Base-by-base conservation (phyloP, 2,888 invertebrate species). In the Cecidostiba fungosa region DNA sequence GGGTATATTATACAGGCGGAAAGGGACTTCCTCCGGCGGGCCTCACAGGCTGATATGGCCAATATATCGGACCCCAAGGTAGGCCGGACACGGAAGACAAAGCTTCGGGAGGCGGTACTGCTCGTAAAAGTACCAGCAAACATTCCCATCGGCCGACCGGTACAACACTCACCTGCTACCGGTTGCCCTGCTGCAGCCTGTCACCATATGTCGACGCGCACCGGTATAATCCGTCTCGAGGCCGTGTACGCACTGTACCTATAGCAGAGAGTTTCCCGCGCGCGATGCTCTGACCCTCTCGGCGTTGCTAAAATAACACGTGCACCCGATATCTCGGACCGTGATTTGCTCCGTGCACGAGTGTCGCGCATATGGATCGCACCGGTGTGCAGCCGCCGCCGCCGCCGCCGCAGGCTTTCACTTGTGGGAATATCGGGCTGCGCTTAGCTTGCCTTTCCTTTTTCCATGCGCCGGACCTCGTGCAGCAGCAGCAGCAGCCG, bases 101-200 rank as follows among this genome's bases (percentile, higher is more conserved):
- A 77, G 76, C 82, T 36, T 69, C 23, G 69, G 74, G 82, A 82
- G 82, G 77, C 77, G 83, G 77, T 26, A 39, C 70, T 62, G 43
- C 72, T 83, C 72, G 77, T 83, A 83, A 83, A 89, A 88, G 91
- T 91, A 90, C 89, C 87, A 89, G 89, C 88, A 90, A 88, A 90
- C 89, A 90, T 92, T 92, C 91, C 91, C 92, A 92, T 91, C 90
- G 90, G 83, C 86, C 84, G 78, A 50, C 74, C 74, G 74, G 76
- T 69, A 87, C 87, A 39, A 88, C 88, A 91, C 89, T 92, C 92
- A 92, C 92, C 92, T 92, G 92, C 92, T 91, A 90, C 89, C 90
- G 90, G 90, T 90, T 89, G 85, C 78, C 82, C 87, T 43, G 12
- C 87, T 43, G 12, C 87, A 87, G 86, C 84, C 84, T 89, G 89